Conservation (phyloP, 2,113 vertebrate species). For the Anolis sagrei region DNA sequence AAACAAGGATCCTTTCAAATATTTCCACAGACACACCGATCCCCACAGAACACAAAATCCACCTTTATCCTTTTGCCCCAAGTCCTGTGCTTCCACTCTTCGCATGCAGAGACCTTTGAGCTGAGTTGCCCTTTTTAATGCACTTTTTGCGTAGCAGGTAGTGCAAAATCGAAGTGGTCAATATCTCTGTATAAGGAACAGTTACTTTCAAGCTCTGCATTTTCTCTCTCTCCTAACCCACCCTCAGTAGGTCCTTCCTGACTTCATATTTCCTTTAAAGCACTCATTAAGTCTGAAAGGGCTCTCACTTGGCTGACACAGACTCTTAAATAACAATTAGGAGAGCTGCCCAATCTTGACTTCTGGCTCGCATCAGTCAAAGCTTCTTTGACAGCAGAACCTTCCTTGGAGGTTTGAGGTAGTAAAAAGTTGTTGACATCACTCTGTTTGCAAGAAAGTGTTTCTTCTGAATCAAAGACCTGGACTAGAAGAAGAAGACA, state of each 20-base stretch:
- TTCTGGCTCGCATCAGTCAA: rapidly evolving
- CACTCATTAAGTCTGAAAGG: conserved; percentile 51
- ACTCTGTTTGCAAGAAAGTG: neutral
- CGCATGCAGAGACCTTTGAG: neutral
- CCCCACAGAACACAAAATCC: neutral
- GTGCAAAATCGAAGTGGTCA: too few species aligned
- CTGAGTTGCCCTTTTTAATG: neutral
- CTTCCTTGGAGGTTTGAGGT: neutral
- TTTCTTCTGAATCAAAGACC: neutral
- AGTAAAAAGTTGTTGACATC: rapidly evolving
- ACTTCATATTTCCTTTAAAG: conserved; percentile 69
- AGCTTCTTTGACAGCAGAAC: neutral
- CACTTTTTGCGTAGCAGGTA: neutral
- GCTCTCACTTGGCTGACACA: conserved; percentile 40
- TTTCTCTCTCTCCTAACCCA: neutral
- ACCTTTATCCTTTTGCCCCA: neutral
- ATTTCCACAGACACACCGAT: neutral
- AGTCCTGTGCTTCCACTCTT: neutral
- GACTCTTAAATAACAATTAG: conserved; percentile 10
- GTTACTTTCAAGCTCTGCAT: neutral
- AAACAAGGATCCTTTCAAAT: neutral
- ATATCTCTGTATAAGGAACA: too few species aligned
- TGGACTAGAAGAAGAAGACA: neutral
- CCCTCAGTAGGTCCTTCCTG: neutral
- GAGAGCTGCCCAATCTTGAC: neutral